Evolutionary conservation across 2,888 invertebrate species (phyloP), one percentile per base, ranked within the genome.

Genomic region (Agonopterix heracliana): DNA sequence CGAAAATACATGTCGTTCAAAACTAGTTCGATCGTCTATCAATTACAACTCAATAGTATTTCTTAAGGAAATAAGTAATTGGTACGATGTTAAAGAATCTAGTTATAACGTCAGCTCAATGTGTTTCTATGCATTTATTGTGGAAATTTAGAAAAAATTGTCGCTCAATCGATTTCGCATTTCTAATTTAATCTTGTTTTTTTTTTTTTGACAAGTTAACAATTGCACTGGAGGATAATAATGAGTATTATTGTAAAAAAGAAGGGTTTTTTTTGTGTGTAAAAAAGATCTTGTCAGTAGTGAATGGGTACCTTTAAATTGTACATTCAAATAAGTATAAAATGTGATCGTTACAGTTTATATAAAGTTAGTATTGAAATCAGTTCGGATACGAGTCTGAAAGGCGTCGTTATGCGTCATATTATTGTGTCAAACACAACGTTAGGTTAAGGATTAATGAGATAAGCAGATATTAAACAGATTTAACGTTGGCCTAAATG

Each of bases 381-480:
- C 26, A 34, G 47, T 47, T 34, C 26, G 13, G 10, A n/a, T 38
- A 41, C 41, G 54, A 54, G 57, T 50, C 56, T 57, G 34, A 44
- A 12, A 58, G 57, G 54, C 57, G 49, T 46, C 49, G 43, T 55
- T 57, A 56, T 59, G 60, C 46, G 64, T 68, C 67, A 66, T 69
- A 62, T 68, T 63, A 47, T 62, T 69, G 71, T 72, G 72, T 72
- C 57, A 71, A 71, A 72, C 71, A 72, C 71, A 68, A 63, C 51
- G 51, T 41, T 60, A 56, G 47, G 56, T 49, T 55, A 58, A 54
- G 55, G 44, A 36, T 54, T 48, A 50, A 34, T 36, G 50, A 38
- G 45, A 43, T 52, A 44, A 46, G 36, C 45, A 34, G 34, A 44
- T 12, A 34, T 11, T 38, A 36, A 13, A 34, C 44, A 11, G 46